Base-by-base conservation (phyloP, 2,888 invertebrate genomes). In the Temnothorax rugatulus region DNA sequence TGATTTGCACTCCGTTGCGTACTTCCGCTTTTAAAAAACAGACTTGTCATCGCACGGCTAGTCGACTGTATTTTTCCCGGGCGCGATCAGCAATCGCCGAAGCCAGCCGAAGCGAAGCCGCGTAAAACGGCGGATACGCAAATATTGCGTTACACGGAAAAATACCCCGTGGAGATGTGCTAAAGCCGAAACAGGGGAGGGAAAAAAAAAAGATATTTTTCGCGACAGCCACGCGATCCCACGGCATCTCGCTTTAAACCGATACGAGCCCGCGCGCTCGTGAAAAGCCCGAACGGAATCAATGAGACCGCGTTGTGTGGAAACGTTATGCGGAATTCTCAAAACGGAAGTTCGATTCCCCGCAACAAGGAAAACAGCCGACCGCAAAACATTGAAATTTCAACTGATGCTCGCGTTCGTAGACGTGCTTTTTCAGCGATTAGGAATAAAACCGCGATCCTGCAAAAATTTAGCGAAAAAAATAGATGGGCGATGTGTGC, bases 361-460 rank as follows among this genome's bases (percentile, higher is more conserved):
- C 34, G 15, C 71, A 71, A 79, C 59, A 59, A 81, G 50, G 57
- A 47, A 71, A 81, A 81, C 57, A 64, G 64, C 68, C 74, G 68
- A 82, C 84, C 73, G 82, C 83, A 79, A 34, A 64, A 82, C 64
- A 82, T 79, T 79, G 84, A 82, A 84, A 86, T 76, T 75, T 76
- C 59, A 83, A 85, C 47, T 41, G n/a, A n/a, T n/a, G 34, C n/a
- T 61, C 38, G 50, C 13, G n/a, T 77, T 34, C 15, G 38, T 59
- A 50, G 25, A 66, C 41, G 9, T 63, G 41, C 13, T 59, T 44
- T 21, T 44, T 21, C 21, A 38, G 8, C 34, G 34, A 71, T 59
- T 44, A n/a, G n/a, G 47, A 71, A 59, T 59, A 59, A 81, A 81
- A 81, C 13, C 18, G 13, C 25, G 18, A 47, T 2, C 5, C 57